A percentile compares a stretch with the other conserved stretches of the same genome.
phyloP scores from a whole-genome alignment of 2,888 invertebrate genomes.

The Parthenolecanium corni region DNA sequence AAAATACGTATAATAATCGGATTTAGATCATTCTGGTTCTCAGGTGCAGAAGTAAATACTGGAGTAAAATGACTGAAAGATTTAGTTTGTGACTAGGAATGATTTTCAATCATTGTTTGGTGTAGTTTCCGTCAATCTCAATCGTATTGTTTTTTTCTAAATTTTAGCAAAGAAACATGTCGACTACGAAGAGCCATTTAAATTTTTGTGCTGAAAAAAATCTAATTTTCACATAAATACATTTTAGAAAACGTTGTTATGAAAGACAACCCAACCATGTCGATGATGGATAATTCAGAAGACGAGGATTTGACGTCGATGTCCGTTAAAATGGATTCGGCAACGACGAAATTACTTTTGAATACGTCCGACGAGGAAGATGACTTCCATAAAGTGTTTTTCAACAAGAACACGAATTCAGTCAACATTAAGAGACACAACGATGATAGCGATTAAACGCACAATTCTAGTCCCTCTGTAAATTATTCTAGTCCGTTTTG shows the following conservation, averaged over 20 bases:
- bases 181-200: too few relatives aligned
- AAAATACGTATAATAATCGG: too few relatives aligned
- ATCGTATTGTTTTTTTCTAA: too few relatives aligned
- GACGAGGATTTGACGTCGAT: constrained; percentile 58
- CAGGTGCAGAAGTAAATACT: too few relatives aligned
- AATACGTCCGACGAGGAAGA: constrained; percentile 87
- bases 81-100: too few relatives aligned
- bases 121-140: too few relatives aligned
- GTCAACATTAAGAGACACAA: constrained; percentile 60
- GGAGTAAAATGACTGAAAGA: too few relatives aligned
- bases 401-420: neutral
- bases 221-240: constrained; percentile 1
- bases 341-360: constrained; percentile 40
- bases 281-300: constrained; percentile 97
- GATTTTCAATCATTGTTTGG: too few relatives aligned
- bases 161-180: too few relatives aligned
- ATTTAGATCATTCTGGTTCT: too few relatives aligned
- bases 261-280: constrained; percentile 94
- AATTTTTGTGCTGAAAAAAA: too few relatives aligned
- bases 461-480: too few relatives aligned
- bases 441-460: constrained; percentile 56
- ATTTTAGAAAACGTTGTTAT: constrained; percentile 48
- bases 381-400: constrained; percentile 38
- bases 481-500: constrained; percentile 1
- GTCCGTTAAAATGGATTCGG: neutral